Base-by-base conservation (phyloP, 2,797 vertebrate genomes). In the Hapalemur alaotrensis region DNA sequence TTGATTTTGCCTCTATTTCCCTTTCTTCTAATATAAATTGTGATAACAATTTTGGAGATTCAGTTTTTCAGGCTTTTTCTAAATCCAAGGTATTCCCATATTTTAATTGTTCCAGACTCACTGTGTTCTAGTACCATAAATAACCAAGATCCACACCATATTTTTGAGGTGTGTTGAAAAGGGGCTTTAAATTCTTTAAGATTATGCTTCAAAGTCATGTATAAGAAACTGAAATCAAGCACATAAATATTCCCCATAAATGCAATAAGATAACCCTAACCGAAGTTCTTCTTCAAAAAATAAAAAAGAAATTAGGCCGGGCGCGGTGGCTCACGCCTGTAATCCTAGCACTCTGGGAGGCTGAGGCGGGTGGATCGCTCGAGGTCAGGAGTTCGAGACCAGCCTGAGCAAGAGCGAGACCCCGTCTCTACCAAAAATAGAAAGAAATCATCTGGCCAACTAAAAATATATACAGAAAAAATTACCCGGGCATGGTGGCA, bases 151-250 rank as follows among this genome's bases (percentile, higher is more conserved):
- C 70, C 75, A 79, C 14, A 2, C 43, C 76, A 12, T 81, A 61
- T 72, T 96, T 92, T 69, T 93, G 38, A 91, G 52, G 2, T 32
- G 12, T 69, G 17, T 65, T 80, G 3, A 35, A 57, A 83, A 61
- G 13, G 5, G 2, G 5, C 28, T 82, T 95, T 81, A 59, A 78
- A 61, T 76, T 85, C 61, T 67, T 95, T 93, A 70, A 90, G 30
- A 46, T 92, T 23, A 73, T 18, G 17, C 50, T 89, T 85, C 67
- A 96, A 38, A 78, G 52, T 65, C 95, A 83, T 28, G 32, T 2
- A 92, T 73, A 70, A 92, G 22, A 96, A 95, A 75, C 35, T 63
- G 10, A 92, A 87, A 75, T 83, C 38, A 84, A 76, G 18, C 23
- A 20, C 46, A 57, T 79, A 69, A 48, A 63, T 63, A 35, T 6